Evolutionary conservation across 1,140 invertebrate genomes (phyloP).

Genomic region (Colletes latitarsis): DNA sequence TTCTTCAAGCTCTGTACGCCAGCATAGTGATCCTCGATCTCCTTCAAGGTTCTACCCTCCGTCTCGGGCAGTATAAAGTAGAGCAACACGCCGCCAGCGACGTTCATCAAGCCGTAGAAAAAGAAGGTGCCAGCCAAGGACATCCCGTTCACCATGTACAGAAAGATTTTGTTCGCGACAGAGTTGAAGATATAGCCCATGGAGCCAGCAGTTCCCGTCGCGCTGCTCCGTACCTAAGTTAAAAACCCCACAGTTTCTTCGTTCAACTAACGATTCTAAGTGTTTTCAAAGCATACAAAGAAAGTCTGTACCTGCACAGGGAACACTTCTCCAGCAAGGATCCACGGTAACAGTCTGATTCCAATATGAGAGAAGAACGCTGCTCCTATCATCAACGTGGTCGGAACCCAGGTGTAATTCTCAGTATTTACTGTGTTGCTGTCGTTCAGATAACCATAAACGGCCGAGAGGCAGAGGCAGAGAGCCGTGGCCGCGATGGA

Average conservation of each 20-base stretch:
- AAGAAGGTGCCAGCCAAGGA: conserved; percentile 86
- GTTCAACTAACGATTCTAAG: too few relatives aligned
- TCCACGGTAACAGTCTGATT: conserved; percentile 88
- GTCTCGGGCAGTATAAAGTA: conserved; percentile 89
- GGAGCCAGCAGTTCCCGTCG: conserved; percentile 86
- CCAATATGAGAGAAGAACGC: conserved; percentile 87
- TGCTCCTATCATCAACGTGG: conserved; percentile 84
- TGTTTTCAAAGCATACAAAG: background rate
- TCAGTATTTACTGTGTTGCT: conserved; percentile 59
- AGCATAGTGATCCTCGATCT: conserved; percentile 87
- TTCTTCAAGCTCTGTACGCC: conserved; percentile 81
- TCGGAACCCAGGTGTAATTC: conserved; percentile 85
- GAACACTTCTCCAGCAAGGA: conserved; percentile 88
- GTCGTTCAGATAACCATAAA: conserved; percentile 80
- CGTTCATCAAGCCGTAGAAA: conserved; percentile 85
- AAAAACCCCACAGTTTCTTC: too few relatives aligned
- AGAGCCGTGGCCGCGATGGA: conserved; percentile 84
- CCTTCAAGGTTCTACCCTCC: conserved; percentile 89
- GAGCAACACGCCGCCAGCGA: conserved; percentile 83
- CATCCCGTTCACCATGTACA: conserved; percentile 84
- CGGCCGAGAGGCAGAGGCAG: conserved; percentile 83
- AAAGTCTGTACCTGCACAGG: conserved; percentile 60
- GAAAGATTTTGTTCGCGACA: conserved; percentile 87
- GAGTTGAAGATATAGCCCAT: conserved; percentile 88
- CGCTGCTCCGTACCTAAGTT: conserved; percentile 84